Base-by-base conservation (phyloP, 2,113 vertebrate genomes). In the Stegostoma tigrinum region DNA sequence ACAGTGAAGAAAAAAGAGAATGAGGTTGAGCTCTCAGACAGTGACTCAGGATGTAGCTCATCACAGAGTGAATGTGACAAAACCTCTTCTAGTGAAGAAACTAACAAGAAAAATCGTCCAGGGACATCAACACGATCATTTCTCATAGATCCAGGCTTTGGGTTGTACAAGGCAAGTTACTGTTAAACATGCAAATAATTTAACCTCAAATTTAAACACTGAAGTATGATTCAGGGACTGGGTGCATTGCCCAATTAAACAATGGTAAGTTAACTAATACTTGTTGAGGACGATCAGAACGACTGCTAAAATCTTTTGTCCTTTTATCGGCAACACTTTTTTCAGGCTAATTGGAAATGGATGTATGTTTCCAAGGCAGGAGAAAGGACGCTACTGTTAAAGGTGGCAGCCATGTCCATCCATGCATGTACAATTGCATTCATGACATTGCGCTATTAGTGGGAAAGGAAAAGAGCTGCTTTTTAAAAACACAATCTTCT, bases 61-160 rank as follows among this genome's bases (percentile, higher is more conserved):
- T 95, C 94, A 34, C 94, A 95, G 94, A 95, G 94, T 27, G 94
- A 95, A 2, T 95, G 94, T 95, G 94, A 95, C 24, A 98, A 98
- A 97, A 95, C 97, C 95, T 96, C 96, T 94, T 97, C 96, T 85
- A 97, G 96, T 19, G 97, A 45, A 70, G 67, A 95, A 70, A 78
- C 42, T 38, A 91, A n/a, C 34, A 87, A 87, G 64, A 78, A 91
- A 68, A 96, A 94, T 96, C 96, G 90, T 97, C 98, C 98, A 0
- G 98, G 98, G 96, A 98, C 98, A 96, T 99, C 99, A 95, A 97
- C 98, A 97, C 98, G 97, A 61, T 97, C 97, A 0, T 97, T 98
- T 96, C 98, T 99, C 67, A 97, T 98, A 96, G 98, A 99, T 97
- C 98, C 99, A 90, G 99, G 98, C 90, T 98, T 99, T 96, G 99